phyloP scores from a whole-genome alignment of 2,113 vertebrate species.

The Cebus imitator region DNA sequence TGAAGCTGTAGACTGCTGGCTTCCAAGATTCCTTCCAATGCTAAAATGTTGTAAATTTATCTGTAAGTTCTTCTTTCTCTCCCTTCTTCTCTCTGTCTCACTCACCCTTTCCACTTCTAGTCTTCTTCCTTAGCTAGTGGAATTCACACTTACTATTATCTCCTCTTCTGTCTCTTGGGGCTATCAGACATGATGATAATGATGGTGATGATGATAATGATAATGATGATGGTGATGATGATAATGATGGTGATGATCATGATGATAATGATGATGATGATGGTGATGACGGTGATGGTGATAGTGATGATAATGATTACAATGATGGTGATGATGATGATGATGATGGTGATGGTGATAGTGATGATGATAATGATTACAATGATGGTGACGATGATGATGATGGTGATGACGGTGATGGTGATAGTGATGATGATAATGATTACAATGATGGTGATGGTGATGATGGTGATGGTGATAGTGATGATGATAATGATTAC shows the following conservation, averaged over 20 bases:
- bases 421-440: rapidly evolving
- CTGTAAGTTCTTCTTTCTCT: not conserved
- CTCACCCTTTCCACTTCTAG: not conserved
- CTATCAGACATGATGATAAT: not conserved
- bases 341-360: rapidly evolving
- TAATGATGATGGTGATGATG: not conserved
- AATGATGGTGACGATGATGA: rapidly evolving
- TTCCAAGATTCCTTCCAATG: not conserved
- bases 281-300: not conserved
- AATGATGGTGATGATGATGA: rapidly evolving
- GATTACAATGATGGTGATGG: rapidly evolving
- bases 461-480: not conserved
- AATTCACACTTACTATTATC: too few relatives aligned
- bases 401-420: rapidly evolving
- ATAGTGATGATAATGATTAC: too few relatives aligned
- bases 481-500: rapidly evolving
- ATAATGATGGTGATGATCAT: rapidly evolving
- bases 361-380: rapidly evolving
- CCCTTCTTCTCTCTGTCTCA: not conserved
- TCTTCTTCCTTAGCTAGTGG: not conserved
- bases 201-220: not conserved
- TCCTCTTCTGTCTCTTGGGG: not conserved
- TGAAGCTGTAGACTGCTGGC: not conserved
- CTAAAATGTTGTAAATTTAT: not conserved
- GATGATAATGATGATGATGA: not conserved